phyloP scores from a whole-genome alignment of 2,797 vertebrate species.

The Tenualosa ilisha region DNA sequence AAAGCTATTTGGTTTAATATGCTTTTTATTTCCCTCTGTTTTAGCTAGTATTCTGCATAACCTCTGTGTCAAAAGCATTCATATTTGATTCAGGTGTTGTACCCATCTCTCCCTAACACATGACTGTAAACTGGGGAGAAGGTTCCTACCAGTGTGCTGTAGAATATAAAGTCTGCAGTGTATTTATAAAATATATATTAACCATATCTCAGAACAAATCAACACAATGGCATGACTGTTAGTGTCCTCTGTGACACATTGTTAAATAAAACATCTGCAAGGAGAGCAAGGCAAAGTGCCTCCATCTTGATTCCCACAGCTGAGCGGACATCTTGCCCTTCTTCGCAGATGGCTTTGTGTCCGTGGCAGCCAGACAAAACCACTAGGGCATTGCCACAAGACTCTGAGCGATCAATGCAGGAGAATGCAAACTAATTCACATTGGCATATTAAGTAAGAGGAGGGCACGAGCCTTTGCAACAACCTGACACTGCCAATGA shows the following conservation, averaged over 20 bases:
- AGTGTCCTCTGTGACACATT: not conserved
- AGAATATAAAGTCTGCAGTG: not conserved
- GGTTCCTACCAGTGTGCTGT: not conserved
- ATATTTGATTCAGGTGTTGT: not conserved
- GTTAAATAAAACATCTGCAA: slow-evolving; percentile 15
- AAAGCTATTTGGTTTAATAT: not conserved
- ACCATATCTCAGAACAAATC: not conserved
- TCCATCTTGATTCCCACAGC: slow-evolving; percentile 15
- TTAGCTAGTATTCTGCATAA: not conserved
- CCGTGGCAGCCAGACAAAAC: slow-evolving; percentile 49
- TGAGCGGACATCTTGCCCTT: slow-evolving; percentile 56
- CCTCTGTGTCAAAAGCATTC: not conserved
- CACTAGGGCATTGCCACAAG: slow-evolving; percentile 42
- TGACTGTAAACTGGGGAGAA: not conserved
- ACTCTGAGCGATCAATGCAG: slow-evolving; percentile 58
- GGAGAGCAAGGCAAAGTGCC: slow-evolving; percentile 20
- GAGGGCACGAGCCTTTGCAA: slow-evolving; percentile 30
- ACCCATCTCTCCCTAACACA: not conserved
- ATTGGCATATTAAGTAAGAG: slow-evolving; percentile 43
- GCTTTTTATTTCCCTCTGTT: not conserved
- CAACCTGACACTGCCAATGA: not conserved
- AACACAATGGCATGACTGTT: not conserved
- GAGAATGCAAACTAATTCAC: slow-evolving; percentile 62
- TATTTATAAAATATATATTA: not conserved
- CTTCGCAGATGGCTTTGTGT: slow-evolving; percentile 52